Evolutionary conservation across 2,888 invertebrate species (phyloP), one percentile per base, ranked within the genome.

Genomic region (Frankliniella intonsa): DNA sequence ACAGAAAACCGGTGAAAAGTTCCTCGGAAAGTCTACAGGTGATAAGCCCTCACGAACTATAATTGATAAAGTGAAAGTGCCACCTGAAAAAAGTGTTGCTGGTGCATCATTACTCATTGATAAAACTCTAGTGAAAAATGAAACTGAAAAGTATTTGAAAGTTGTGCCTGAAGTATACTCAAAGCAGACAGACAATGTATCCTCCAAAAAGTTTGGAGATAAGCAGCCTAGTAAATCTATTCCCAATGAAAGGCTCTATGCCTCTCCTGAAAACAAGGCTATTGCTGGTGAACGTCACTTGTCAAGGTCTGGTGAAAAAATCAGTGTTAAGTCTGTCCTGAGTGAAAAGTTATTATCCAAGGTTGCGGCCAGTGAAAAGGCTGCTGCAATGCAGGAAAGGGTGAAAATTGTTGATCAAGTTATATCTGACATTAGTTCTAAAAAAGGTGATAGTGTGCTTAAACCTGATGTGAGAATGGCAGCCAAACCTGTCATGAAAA

Each of bases 311-410:
- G 69, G 69, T 11, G 69, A 76, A 22, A 76, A 76, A 25, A 76
- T 76, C 12, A 76, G 69, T 25, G 69, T 76, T 12, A 76, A 76
- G 8, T 76, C 69, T 22, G 69, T 76, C 2, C 69, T 76, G 9
- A 76, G 69, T 22, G 69, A 76, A 76, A 76, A 76, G 69, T 25
- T 76, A 22, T 25, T 76, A 12, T 76, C 69, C 1, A 76, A 76
- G 25, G 69, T 10, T 5, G 69, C 69, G 1, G 69, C 69, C 25
- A 76, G 25, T 76, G 69, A 76, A 76, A 76, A 76, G 25, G 25
- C 12, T 25, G 25, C 12, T 12, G 9, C 69, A 25, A 25, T 25
- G 12, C 22, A 76, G 22, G 69, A 76, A 12, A 76, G 25, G 12
- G 3, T 22, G 2, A 76, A 22, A 76, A 25, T 1, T 76, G 22